These are phyloP conservation scores for Triplophysa siluroides DNA, from an alignment of 2,113 vertebrate species.

Conservation along the genomic window DNA sequence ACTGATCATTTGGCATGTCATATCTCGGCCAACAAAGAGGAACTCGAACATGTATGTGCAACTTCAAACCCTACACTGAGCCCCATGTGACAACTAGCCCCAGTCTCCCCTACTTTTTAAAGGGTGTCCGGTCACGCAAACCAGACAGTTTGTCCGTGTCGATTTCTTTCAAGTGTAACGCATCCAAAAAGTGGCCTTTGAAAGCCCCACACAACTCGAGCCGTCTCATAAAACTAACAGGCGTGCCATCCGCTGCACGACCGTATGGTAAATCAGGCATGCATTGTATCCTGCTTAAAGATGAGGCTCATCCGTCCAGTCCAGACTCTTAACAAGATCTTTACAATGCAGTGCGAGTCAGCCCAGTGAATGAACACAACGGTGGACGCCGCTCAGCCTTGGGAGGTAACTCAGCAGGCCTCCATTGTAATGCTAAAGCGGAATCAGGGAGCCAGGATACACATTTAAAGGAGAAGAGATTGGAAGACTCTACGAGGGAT, in stretches of 20 bases:
- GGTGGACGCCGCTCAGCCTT: conserved; percentile 63
- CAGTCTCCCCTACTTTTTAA: neutral
- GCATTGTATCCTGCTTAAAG: conserved; percentile 48
- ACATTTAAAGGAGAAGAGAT: conserved; percentile 58
- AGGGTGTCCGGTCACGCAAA: conserved; percentile 1
- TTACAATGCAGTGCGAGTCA: conserved; percentile 65
- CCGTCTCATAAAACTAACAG: conserved; percentile 66
- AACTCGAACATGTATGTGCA: neutral
- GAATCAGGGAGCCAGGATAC: conserved; percentile 71
- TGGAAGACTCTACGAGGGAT: conserved; percentile 37
- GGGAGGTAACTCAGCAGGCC: conserved; percentile 68
- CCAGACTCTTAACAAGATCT: conserved; percentile 63
- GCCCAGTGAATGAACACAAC: conserved; percentile 68
- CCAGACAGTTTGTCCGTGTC: conserved; percentile 20
- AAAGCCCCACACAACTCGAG: conserved; percentile 40
- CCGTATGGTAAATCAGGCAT: conserved; percentile 65
- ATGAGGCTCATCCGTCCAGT: conserved; percentile 53
- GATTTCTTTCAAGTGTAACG: conserved; percentile 29
- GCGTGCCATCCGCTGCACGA: conserved; percentile 51
- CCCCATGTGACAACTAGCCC: neutral
- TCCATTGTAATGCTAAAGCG: conserved; percentile 75
- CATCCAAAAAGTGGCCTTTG: conserved; percentile 34
- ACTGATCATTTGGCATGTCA: neutral
- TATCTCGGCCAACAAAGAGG: neutral
- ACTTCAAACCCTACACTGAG: neutral